phyloP scores from a whole-genome alignment of 2,797 vertebrate species.

The Phyllotis vaccarum region DNA sequence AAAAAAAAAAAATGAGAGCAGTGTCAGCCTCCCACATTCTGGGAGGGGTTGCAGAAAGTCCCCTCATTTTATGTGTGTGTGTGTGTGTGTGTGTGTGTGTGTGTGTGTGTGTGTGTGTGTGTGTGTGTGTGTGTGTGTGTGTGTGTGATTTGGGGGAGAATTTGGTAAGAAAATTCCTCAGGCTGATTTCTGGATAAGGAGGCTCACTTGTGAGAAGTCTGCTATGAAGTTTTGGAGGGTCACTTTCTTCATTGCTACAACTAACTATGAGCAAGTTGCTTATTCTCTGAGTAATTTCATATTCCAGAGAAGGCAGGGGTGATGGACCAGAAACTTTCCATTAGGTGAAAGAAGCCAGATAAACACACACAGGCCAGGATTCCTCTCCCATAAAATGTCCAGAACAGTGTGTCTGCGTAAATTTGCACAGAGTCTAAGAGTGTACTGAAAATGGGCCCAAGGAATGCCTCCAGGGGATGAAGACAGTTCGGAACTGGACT shows the following conservation, averaged over 20 bases:
- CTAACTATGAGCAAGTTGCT: conserved; percentile 23
- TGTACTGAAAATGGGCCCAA: conserved; percentile 44
- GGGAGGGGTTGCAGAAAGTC: not conserved
- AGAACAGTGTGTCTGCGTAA: conserved; percentile 24
- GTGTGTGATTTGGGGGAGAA: not conserved
- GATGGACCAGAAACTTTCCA: conserved; percentile 1
- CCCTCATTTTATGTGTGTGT: not conserved
- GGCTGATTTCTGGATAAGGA: not conserved
- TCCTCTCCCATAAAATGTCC: conserved; percentile 53
- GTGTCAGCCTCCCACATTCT: not conserved
- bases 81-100: no score
- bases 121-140: not conserved
- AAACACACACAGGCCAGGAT: conserved; percentile 28
- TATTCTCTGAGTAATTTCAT: conserved; percentile 40
- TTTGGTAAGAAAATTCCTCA: conserved; percentile 2
- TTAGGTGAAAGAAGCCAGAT: conserved; percentile 54
- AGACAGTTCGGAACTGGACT: conserved; percentile 59
- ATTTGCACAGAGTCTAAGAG: not conserved
- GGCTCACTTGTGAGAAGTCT: not conserved
- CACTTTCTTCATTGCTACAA: not conserved
- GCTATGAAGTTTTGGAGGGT: not conserved
- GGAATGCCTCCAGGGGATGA: not conserved
- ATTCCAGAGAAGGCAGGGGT: conserved; percentile 4
- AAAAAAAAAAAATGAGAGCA: not conserved
- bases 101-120: not conserved